phyloP scores from a whole-genome alignment of 2,888 invertebrate species.

The Torymus auratus region DNA sequence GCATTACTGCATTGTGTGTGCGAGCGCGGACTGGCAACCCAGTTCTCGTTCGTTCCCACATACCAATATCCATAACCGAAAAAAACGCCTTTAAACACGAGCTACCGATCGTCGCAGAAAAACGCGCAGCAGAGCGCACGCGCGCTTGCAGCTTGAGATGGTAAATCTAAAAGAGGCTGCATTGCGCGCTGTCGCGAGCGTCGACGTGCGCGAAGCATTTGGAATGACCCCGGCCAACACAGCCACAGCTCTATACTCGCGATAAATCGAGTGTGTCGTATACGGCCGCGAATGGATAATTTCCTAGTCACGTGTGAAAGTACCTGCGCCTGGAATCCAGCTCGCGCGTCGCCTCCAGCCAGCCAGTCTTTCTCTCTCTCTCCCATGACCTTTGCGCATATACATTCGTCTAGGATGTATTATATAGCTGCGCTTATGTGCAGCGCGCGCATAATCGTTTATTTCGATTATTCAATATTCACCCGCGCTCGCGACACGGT shows the following conservation, averaged over 20 bases:
- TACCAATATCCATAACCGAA: neutral
- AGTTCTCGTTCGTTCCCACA: neutral
- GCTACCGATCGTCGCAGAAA: no score
- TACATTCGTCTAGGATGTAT: neutral
- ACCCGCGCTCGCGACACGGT: conserved; percentile 17
- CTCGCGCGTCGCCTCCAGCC: conserved; percentile 54
- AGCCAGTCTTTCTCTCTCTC: conserved; percentile 66
- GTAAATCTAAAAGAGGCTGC: no score
- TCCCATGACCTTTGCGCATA: conserved; percentile 22
- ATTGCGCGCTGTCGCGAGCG: no score
- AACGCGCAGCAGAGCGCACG: no score
- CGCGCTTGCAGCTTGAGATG: no score
- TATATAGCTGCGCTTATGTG: no score
- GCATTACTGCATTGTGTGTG: no score
- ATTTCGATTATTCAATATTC: conserved; percentile 34
- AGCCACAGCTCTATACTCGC: neutral
- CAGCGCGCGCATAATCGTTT: neutral
- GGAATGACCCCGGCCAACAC: no score
- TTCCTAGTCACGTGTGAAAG: conserved; percentile 76
- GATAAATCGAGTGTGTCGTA: conserved; percentile 18
- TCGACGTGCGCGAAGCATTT: no score
- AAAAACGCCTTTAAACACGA: neutral
- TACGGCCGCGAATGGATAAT: conserved; percentile 58
- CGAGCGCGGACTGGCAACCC: no score
- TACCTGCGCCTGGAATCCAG: conserved; percentile 70